Conservation (phyloP, 1,140 invertebrate species). For the Hydropsyche tenuis region DNA sequence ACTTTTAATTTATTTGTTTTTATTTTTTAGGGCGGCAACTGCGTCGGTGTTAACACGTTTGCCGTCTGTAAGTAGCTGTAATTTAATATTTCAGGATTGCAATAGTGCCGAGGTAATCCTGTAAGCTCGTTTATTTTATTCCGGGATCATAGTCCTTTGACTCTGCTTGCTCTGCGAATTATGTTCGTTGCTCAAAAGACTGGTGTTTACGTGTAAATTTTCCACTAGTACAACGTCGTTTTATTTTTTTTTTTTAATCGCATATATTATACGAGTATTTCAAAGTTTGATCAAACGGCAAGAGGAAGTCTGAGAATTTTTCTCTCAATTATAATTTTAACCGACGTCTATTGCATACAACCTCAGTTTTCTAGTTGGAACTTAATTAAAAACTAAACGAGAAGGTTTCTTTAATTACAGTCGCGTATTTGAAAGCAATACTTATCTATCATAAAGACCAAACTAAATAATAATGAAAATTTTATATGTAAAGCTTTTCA, state of each 20-base stretch:
- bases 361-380: slow-evolving; percentile 11
- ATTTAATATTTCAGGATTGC: too few species aligned
- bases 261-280: neutral
- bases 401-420: slow-evolving; percentile 39
- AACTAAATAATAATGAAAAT: too few species aligned
- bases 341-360: neutral
- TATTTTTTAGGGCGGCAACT: neutral
- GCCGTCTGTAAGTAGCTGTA: too few species aligned
- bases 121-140: slow-evolving; percentile 30
- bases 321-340: slow-evolving; percentile 21
- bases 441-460: too few species aligned
- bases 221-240: too few species aligned
- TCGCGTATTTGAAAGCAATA: slow-evolving; percentile 25
- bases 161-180: slow-evolving; percentile 18
- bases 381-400: slow-evolving; percentile 39
- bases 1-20: neutral
- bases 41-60: too few species aligned
- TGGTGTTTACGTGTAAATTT: neutral
- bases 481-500: too few species aligned
- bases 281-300: neutral
- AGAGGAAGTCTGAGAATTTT: slow-evolving; percentile 6
- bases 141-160: slow-evolving; percentile 32
- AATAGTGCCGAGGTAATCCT: slow-evolving; percentile 6
- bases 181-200: slow-evolving; percentile 17
- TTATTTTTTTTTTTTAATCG: too few species aligned